Conservation (phyloP, 2,888 invertebrate genomes). For the Hyles lineata region DNA sequence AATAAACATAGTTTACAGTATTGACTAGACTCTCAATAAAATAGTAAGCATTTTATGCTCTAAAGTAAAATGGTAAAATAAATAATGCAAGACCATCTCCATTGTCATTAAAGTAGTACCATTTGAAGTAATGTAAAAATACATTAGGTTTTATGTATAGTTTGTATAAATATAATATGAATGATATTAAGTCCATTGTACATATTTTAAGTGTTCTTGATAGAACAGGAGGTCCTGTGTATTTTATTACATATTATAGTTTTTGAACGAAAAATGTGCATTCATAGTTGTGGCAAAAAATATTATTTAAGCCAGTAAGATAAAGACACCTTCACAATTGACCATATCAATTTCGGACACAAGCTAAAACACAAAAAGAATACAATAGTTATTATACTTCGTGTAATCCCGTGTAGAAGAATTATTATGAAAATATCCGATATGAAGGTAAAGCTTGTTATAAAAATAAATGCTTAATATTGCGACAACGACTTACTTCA, state of each 20-base stretch:
- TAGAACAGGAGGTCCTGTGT: slow-evolving; percentile 24
- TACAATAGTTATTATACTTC: slow-evolving; percentile 30
- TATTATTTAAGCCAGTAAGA: slow-evolving; percentile 4
- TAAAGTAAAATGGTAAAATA: neutral
- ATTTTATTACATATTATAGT: slow-evolving; percentile 20
- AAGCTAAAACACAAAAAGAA: slow-evolving; percentile 15
- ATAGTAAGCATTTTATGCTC: slow-evolving; percentile 13
- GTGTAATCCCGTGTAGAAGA: neutral
- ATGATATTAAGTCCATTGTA: slow-evolving; percentile 27
- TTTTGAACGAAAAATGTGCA: neutral
- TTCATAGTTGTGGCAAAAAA: slow-evolving; percentile 5
- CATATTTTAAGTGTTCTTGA: neutral
- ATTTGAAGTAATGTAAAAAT: slow-evolving; percentile 10
- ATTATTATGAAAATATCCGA: slow-evolving; percentile 42
- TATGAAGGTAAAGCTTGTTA: slow-evolving; percentile 44
- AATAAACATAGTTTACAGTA: neutral
- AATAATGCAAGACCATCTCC: neutral
- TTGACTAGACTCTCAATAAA: slow-evolving; percentile 17
- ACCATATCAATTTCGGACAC: slow-evolving; percentile 39
- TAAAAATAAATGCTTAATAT: slow-evolving; percentile 50
- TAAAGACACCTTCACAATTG: slow-evolving; percentile 56
- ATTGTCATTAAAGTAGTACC: neutral
- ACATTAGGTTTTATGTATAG: neutral
- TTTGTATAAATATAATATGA: slow-evolving; percentile 16
- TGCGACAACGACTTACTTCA: slow-evolving; percentile 36